Evolutionary conservation across 2,113 vertebrate species (phyloP).

Genomic region (Lutjanus erythropterus): DNA sequence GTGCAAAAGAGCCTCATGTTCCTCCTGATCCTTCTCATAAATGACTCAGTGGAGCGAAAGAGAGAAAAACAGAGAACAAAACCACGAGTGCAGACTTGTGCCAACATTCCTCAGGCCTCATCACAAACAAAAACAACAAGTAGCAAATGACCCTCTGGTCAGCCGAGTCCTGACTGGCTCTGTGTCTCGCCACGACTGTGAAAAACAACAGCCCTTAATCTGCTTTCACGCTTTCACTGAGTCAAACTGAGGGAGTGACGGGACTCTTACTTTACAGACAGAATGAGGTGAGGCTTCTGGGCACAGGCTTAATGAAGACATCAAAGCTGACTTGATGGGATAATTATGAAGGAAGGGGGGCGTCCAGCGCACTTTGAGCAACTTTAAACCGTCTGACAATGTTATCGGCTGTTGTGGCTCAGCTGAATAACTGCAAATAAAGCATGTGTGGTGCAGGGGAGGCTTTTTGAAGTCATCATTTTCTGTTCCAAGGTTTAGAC

Average conservation of each 20-base stretch:
- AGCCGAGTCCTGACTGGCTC: conserved; percentile 76
- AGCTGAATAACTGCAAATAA: conserved; percentile 32
- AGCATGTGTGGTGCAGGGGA: conserved; percentile 10
- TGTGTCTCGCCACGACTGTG: conserved; percentile 65
- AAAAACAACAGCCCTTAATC: conserved; percentile 83
- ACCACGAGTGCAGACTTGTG: conserved; percentile 61
- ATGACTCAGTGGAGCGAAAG: conserved; percentile 50
- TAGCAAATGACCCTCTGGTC: conserved; percentile 77
- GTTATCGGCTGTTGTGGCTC: conserved; percentile 32
- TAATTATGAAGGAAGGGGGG: conserved; percentile 67
- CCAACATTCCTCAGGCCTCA: conserved; percentile 75
- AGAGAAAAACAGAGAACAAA: conserved; percentile 46
- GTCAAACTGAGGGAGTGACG: conserved; percentile 78
- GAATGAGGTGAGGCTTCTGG: conserved; percentile 80
- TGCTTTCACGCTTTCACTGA: conserved; percentile 80
- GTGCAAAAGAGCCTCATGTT: conserved; percentile 17
- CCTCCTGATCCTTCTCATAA: conserved; percentile 54
- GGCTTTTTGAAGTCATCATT: conserved; percentile 34
- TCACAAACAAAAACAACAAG: conserved; percentile 76
- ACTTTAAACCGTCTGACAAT: conserved; percentile 51
- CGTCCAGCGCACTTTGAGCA: conserved; percentile 38
- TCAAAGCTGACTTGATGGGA: conserved; percentile 72
- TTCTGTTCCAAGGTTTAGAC: neutral
- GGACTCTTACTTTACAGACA: conserved; percentile 75
- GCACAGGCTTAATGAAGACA: conserved; percentile 73